Conservation (phyloP, 2,797 vertebrate genomes). For the Podarcis lilfordi region DNA sequence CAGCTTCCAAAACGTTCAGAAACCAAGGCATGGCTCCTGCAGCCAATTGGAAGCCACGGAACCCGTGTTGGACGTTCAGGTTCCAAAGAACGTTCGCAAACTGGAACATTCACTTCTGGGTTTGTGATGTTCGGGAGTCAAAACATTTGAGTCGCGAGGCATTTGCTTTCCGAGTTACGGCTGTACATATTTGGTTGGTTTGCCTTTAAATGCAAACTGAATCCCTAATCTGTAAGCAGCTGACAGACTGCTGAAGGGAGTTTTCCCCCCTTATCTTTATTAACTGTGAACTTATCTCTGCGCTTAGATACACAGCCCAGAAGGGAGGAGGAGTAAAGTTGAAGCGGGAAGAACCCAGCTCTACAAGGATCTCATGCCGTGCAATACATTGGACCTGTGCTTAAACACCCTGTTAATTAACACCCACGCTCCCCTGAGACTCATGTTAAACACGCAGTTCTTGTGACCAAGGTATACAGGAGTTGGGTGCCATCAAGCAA, state of each 20-base stretch:
- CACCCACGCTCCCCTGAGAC: constrained; percentile 54
- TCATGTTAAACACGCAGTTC: constrained; percentile 68
- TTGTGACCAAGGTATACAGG: constrained; percentile 78
- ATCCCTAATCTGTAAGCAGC: constrained; percentile 11
- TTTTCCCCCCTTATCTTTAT: constrained; percentile 81
- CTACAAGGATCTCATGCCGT: constrained; percentile 74
- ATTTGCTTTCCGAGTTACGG: no score
- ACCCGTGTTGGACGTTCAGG: no score
- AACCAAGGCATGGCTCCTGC: no score
- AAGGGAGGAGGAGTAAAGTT: constrained; percentile 62
- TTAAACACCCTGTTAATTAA: constrained; percentile 64
- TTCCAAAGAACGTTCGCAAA: no score
- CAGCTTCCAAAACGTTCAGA: no score
- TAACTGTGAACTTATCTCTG: constrained; percentile 83
- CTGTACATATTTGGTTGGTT: no score
- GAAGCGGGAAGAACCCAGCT: constrained; percentile 64
- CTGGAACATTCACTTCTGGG: no score
- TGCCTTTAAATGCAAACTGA: no score
- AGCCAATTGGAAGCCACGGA: no score
- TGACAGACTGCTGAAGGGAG: constrained; percentile 51
- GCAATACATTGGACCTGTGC: constrained; percentile 69
- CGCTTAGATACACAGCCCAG: constrained; percentile 69
- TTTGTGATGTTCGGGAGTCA: no score
- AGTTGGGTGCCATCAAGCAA: constrained; percentile 70
- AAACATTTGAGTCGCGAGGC: no score